Percentiles rank a stretch among this genome's conserved stretches.
Evolutionary conservation across 30 jellyfish, hydroid and myxozoan genomes (phyloP).

Genomic region (Aurelia coerulea): DNA sequence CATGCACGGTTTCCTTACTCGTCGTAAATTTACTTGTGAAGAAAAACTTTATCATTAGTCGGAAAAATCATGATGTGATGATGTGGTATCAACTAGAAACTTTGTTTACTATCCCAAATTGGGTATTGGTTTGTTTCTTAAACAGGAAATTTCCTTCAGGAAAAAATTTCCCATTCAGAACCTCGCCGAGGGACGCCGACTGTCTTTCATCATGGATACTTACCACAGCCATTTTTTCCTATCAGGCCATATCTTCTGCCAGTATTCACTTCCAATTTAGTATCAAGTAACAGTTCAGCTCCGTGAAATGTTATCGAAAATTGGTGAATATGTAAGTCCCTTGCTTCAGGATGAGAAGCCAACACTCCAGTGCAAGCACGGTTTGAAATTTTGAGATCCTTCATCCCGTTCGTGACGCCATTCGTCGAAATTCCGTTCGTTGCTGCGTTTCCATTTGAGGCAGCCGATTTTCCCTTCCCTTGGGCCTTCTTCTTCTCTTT

Average conservation of each 20-base stretch:
- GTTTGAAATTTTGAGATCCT: slow-evolving; percentile 58
- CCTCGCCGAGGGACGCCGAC: too few relatives aligned
- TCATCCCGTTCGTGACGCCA: slow-evolving; percentile 45
- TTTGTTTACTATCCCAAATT: too few relatives aligned
- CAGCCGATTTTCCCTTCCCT: slow-evolving; percentile 73
- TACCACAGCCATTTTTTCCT: slow-evolving; percentile 99
- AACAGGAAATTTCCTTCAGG: too few relatives aligned
- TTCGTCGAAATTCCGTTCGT: slow-evolving; percentile 39
- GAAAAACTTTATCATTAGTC: too few relatives aligned
- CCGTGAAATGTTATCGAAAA: slow-evolving; percentile 95
- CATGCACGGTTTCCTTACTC: too few relatives aligned
- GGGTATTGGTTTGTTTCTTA: too few relatives aligned
- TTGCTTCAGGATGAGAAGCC: slow-evolving; percentile 95
- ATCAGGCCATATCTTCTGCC: slow-evolving; percentile 98
- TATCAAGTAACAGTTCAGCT: slow-evolving; percentile 86
- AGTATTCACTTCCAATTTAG: slow-evolving; percentile 83
- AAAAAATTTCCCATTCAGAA: too few relatives aligned
- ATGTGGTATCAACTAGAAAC: too few relatives aligned
- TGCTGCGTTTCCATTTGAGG: slow-evolving; percentile 32
- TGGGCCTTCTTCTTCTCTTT: slow-evolving; percentile 94
- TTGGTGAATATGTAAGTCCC: slow-evolving; percentile 91
- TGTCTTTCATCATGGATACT: neutral
- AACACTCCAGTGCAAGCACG: slow-evolving; percentile 93
- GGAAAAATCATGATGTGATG: too few relatives aligned
- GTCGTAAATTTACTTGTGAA: too few relatives aligned